phyloP scores from a whole-genome alignment of 2,888 invertebrate species.

The Epinotia ramella region DNA sequence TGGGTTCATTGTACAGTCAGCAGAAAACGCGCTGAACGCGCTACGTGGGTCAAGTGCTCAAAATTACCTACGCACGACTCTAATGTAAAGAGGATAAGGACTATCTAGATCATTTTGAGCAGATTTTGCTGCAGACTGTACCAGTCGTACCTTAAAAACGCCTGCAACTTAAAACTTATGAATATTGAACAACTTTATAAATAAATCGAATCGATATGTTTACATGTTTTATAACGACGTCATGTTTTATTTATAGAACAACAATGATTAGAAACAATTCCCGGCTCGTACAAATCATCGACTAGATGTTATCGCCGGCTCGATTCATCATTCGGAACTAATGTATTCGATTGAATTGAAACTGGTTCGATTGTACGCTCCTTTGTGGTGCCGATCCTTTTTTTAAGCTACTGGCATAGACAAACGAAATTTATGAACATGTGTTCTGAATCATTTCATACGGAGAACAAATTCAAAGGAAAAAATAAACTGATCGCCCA shows the following conservation, averaged over 20 bases:
- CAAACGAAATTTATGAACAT: constrained; percentile 1
- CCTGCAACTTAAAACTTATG: neutral
- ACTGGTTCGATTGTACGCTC: constrained; percentile 59
- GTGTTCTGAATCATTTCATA: neutral
- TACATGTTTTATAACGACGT: constrained; percentile 15
- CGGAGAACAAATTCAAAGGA: too few relatives aligned
- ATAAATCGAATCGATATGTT: constrained; percentile 13
- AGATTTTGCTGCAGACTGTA: too few relatives aligned
- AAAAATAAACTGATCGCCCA: too few relatives aligned
- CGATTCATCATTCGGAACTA: constrained; percentile 70
- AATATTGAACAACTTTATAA: constrained; percentile 9
- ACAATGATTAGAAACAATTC: constrained; percentile 41
- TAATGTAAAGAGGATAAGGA: too few relatives aligned
- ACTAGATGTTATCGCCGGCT: constrained; percentile 53
- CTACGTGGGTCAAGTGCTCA: too few relatives aligned
- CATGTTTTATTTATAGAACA: constrained; percentile 35
- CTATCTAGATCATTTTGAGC: too few relatives aligned
- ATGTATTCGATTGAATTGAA: constrained; percentile 63
- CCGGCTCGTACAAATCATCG: constrained; percentile 42
- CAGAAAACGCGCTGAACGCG: too few relatives aligned
- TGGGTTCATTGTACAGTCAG: neutral
- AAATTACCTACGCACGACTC: too few relatives aligned
- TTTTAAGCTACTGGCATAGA: constrained; percentile 16
- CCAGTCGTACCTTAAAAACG: neutral
- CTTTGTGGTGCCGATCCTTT: constrained; percentile 52